Evolutionary conservation across 2,888 invertebrate genomes (phyloP), one percentile per base, ranked within the genome.

Genomic region (Prosapia bicincta): DNA sequence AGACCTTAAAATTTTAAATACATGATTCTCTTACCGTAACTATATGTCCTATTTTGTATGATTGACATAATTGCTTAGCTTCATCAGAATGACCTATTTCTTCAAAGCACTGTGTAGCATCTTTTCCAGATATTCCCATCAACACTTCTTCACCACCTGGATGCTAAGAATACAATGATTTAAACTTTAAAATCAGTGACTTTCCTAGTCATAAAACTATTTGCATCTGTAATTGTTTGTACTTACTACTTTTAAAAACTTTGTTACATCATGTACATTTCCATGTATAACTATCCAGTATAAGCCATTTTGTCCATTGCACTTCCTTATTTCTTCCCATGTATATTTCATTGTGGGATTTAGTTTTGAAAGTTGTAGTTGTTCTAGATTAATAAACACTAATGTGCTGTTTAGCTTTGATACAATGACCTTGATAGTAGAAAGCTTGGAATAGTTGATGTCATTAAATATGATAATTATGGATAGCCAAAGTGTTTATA

Each of bases 231-330:
- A n/a, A n/a, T n/a, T n/a, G n/a, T n/a, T n/a, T n/a, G n/a, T n/a
- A 73, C 68, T 30, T 75, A 93, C 93, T 89, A 95, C 92, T 79
- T 89, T 88, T 71, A 94, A 83, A 85, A 93, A 95, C 75, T 86
- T 85, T 1, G 93, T 91, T 9, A 95, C 91, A 85, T 96, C 92
- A 83, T 93, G 95, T 72, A 96, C 90, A 81, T 89, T 88, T 82
- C 93, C 90, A 82, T 93, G 90, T 82, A 95, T 92, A 65, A 94
- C 88, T 74, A 95, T 85, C 94, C 93, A 95, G 24, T 78, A 78
- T 43, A 88, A 85, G 71, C 87, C 54, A 54, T 54, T 54, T 20
- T 54, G 3, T 20, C 54, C 54, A 20, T 54, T 54, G 7, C 20
- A 20, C 54, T 54, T 54, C 20, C 13, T 54, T 2, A 54, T 13